These are phyloP conservation scores for Drosophila sp. DNA, from an alignment of 1,140 invertebrate species.

Conservation along the genomic window DNA sequence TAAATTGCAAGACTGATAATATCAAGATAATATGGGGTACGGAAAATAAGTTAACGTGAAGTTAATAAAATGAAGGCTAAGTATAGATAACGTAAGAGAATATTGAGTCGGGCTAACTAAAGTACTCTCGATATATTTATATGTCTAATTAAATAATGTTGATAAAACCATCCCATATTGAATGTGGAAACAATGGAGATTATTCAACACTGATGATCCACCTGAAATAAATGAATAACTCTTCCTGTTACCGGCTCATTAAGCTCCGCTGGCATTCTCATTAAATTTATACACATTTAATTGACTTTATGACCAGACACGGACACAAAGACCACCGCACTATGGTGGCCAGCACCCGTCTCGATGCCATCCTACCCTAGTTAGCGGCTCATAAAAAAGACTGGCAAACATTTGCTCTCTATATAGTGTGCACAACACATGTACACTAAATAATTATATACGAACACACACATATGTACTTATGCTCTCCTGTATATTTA, in stretches of 20 bases:
- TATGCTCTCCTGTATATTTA: slow-evolving; percentile 31
- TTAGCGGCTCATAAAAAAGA: slow-evolving; percentile 70
- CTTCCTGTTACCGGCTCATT: slow-evolving; percentile 40
- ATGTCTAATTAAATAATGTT: too few relatives aligned
- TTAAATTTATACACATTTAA: slow-evolving; percentile 79
- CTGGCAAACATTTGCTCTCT: slow-evolving; percentile 31
- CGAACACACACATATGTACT: not conserved
- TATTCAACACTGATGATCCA: slow-evolving; percentile 15
- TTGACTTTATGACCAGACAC: slow-evolving; percentile 71
- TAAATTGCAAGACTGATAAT: too few relatives aligned
- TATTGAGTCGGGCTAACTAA: too few relatives aligned
- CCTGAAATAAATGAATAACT: slow-evolving; percentile 26
- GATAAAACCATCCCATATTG: not conserved
- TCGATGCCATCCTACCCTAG: slow-evolving; percentile 59
- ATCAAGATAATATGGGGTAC: too few relatives aligned
- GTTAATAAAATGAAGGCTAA: too few relatives aligned
- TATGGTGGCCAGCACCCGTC: slow-evolving; percentile 21
- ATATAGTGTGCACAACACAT: slow-evolving; percentile 19
- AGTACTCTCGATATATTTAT: too few relatives aligned
- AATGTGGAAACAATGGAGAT: not conserved
- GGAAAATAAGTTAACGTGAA: too few relatives aligned
- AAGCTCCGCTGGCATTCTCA: slow-evolving; percentile 57
- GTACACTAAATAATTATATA: not conserved
- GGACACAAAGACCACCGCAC: slow-evolving; percentile 29
- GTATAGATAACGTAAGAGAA: too few relatives aligned